Evolutionary conservation across 2,797 vertebrate genomes (phyloP), one percentile per base, ranked within the genome.

Genomic region (Eutrigla gurnardus): DNA sequence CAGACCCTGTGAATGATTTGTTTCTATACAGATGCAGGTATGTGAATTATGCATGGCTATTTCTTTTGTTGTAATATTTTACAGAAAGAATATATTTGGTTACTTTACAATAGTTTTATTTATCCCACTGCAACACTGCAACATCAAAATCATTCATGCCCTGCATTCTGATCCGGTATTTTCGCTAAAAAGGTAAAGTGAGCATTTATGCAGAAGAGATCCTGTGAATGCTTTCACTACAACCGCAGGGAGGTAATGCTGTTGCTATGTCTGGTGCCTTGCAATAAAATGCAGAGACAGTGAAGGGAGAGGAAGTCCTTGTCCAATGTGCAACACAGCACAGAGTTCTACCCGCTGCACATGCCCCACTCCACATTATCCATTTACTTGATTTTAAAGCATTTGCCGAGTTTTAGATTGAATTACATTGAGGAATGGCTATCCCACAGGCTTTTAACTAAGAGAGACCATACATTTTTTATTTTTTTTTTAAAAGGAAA

Each of bases 221-320:
- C 14, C 9, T 35, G 36, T 52, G 49, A 57, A 55, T 13, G 15
- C n/a, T 18, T 45, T 32, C 39, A 47, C 43, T 36, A 11, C 50
- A 59, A 7, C 0, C 43, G 45, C 52, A 63, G 39, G 6, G 11
- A 66, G 25, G 7, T n/a, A 15, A 9, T 40, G 14, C 45, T 55
- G 54, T 53, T 65, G n/a, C 32, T 32, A 33, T 10, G 40, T 57
- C 49, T 33, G 37, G 11, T 58, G 62, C 62, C 11, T 8, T 46
- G 67, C 52, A 73, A 73, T 66, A 47, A 70, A 77, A 80, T 11
- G 9, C 39, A 43, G 7, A 61, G 14, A 18, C 52, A 35, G 40
- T 25, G 35, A 11, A 35, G 15, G 15, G 55, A 55, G 6, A 7
- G 2, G 2, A 57, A 4, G 5, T 40, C 32, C 15, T 50, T 10